phyloP scores from a whole-genome alignment of 1,140 invertebrate species.

The Odontomachus brunneus region DNA sequence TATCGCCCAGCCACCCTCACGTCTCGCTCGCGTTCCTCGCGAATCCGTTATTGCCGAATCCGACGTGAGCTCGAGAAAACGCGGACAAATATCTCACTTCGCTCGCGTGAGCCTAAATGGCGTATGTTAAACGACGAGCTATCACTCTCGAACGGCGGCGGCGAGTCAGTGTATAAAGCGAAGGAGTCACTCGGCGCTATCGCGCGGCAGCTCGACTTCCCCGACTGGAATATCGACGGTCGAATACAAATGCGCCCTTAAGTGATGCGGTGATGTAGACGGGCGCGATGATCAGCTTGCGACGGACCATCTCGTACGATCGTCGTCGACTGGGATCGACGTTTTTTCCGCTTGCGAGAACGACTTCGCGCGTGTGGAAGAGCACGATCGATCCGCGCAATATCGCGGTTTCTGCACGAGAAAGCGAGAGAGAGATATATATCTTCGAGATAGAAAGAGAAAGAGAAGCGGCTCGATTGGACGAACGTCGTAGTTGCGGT shows the following conservation, averaged over 20 bases:
- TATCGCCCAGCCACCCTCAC: neutral
- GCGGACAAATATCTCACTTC: slow-evolving; percentile 56
- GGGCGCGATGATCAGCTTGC: slow-evolving; percentile 16
- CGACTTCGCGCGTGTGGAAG: neutral
- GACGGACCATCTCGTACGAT: slow-evolving; percentile 10
- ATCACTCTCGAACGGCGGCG: neutral
- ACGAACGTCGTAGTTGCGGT: neutral
- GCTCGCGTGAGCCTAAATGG: neutral
- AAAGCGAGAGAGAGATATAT: no score
- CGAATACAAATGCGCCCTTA: slow-evolving; percentile 24
- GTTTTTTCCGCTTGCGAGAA: neutral
- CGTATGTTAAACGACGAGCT: slow-evolving; percentile 35
- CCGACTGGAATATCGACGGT: neutral
- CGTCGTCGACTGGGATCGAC: neutral
- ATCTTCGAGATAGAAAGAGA: no score
- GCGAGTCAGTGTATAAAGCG: slow-evolving; percentile 9
- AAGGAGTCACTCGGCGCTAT: neutral
- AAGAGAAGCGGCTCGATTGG: neutral
- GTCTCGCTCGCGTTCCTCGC: no score
- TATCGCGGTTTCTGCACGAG: neutral
- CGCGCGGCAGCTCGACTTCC: slow-evolving; percentile 11
- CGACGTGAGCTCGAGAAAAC: slow-evolving; percentile 28
- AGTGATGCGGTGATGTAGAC: neutral
- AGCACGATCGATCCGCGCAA: slow-evolving; percentile 9
- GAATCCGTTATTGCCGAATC: slow-evolving; percentile 46